These are phyloP conservation scores for Vidua macroura DNA, from an alignment of 2,113 vertebrate genomes.

Conservation along the genomic window DNA sequence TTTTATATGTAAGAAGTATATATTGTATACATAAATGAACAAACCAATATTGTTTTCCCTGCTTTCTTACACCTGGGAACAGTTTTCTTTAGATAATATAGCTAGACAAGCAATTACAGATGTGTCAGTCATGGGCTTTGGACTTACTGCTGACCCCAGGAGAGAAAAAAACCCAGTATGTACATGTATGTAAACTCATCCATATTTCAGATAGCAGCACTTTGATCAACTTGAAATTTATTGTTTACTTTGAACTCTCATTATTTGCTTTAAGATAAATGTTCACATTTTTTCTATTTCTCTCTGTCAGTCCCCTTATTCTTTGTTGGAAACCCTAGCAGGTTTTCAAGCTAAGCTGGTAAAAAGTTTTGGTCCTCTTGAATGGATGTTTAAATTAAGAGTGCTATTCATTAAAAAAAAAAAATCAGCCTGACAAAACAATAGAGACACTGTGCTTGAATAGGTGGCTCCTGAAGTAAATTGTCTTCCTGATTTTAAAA, in stretches of 20 bases:
- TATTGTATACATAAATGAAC: not conserved
- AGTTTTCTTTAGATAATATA: not conserved
- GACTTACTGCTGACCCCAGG: not conserved
- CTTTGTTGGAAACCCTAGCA: not conserved
- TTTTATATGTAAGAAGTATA: not conserved
- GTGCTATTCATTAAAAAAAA: not conserved
- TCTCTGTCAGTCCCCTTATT: not conserved
- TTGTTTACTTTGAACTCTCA: not conserved
- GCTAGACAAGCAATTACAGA: not conserved
- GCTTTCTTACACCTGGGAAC: not conserved
- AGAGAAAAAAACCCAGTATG: not conserved
- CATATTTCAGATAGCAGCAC: not conserved
- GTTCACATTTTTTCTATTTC: not conserved
- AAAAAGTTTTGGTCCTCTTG: not conserved
- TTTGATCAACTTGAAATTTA: not conserved
- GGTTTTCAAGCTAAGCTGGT: not conserved
- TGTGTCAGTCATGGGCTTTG: not conserved
- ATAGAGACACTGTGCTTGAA: not conserved
- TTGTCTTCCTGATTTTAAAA: not conserved
- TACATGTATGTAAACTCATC: not conserved
- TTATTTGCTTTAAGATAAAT: not conserved
- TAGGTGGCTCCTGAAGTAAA: not conserved
- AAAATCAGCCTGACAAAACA: not conserved
- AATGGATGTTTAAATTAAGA: not conserved
- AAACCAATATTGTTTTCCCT: not conserved